Percentiles rank a stretch among this genome's conserved stretches.
Conservation (phyloP, 2,797 vertebrate species). For the Babyrousa celebensis region DNA sequence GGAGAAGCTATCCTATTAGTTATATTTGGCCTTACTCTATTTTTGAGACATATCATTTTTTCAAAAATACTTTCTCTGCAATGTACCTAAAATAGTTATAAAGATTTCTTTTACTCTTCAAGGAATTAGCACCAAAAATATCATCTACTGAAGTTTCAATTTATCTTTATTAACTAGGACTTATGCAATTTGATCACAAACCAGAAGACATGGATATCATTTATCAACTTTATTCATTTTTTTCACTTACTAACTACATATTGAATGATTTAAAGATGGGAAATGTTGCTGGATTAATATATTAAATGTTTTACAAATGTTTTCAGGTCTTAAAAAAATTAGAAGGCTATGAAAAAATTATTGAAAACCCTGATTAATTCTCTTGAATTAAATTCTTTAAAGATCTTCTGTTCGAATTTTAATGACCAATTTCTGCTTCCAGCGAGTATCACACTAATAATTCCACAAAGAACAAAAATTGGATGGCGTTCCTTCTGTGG, state of each 20-base stretch:
- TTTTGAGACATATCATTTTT: neutral
- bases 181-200: neutral
- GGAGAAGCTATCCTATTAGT: neutral
- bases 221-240: neutral
- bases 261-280: neutral
- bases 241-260: neutral
- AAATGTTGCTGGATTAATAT: neutral
- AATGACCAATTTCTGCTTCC: neutral
- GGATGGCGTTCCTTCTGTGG: no score
- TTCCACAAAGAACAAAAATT: neutral
- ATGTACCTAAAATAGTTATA: neutral
- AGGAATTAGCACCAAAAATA: neutral
- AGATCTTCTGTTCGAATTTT: neutral
- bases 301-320: neutral
- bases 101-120: neutral
- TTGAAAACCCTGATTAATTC: neutral
- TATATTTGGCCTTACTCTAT: neutral
- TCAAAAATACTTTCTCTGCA: neutral
- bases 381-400: neutral
- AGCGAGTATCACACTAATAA: neutral
- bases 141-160: neutral
- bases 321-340: neutral
- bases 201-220: neutral
- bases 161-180: constrained; percentile 14
- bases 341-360: neutral